Base-by-base conservation (phyloP, 2,113 vertebrate species). In the Typhlomys cinereus region DNA sequence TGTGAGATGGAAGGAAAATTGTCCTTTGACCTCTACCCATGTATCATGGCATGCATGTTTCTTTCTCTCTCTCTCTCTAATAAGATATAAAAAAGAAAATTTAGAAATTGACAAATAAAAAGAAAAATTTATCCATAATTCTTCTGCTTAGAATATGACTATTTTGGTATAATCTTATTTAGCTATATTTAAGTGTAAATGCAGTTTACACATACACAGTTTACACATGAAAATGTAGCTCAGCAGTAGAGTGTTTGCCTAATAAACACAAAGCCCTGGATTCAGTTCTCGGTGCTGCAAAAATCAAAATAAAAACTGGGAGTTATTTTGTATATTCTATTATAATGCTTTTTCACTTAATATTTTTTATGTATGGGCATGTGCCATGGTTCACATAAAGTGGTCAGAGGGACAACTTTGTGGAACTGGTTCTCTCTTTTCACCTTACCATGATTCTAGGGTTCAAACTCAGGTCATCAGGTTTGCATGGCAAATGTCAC, bases 161-260 rank as follows among this genome's bases (percentile, higher is more conserved):
- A 44, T 66, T 91, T 95, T 94, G 50, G 69, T 91, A n/a, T n/a
- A n/a, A 62, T 87, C 25, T 39, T 61, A 41, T 81, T 62, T 75
- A 36, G 44, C 79, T 67, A 64, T 86, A 75, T 76, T 94, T 95
- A 95, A 74, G 7, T 95, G 62, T 21, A 61, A 88, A 11, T 79
- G 64, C 81, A 75, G 59, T n/a, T 59, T 46, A 90, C 29, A 75
- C 14, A 59, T 29, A 46, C 18, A 52, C n/a, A n/a, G 7, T 74
- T 86, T 82, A 90, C 34, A 83, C 11, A 50, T 39, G 64, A 64
- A 64, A 48, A 81, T 62, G 18, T 48, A 48, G 41, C 21, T 74
- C 15, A 74, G 21, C 70, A 31, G 34, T 36, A 91, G 18, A 64
- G 10, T 70, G 36, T 34, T 10, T 57, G 17, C 23, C 7, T n/a